Base-by-base conservation (phyloP, 2,113 vertebrate species). In the Mastomys coucha region DNA sequence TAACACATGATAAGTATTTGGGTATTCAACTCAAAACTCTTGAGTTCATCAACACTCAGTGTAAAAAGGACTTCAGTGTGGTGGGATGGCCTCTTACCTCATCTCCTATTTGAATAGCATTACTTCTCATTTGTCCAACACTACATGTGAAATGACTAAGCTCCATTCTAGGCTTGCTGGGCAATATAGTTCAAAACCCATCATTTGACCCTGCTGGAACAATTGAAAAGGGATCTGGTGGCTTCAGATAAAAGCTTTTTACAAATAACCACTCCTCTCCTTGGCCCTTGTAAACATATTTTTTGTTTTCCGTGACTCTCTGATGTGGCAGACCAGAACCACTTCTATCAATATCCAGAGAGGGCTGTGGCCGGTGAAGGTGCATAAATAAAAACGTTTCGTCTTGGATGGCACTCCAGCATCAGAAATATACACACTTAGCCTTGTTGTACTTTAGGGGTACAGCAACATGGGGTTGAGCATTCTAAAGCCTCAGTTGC, bases 151-250 rank as follows among this genome's bases (percentile, higher is more conserved):
- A 42, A 26, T 69, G 80, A 72, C 80, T 81, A 60, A 53, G 70
- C 39, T 0, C 1, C 45, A 0, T 76, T 90, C 33, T 77, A 3
- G 49, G 33, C 45, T 81, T 17, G 28, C 75, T 39, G 26, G 89
- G 20, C 60, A 89, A 96, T 39, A 96, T 39, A 45, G 39, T 89
- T 97, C 97, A 97, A 77, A 92, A 77, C 9, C 96, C 88, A 78
- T 95, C 90, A 22, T 78, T 77, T 98, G 97, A 96, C 97, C 93
- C 90, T 69, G 85, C 96, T 92, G 39, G 73, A 97, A 94, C 94
- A 73, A 89, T 95, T 51, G 77, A 80, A 97, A 93, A 78, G 24
- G 2, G 58, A 93, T 97, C 67, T 26, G 39, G 91, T 89, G 92
- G 88, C 90, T 39, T 88, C 81, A 95, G 95, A 87, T 91, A 92